Conservation (phyloP, 2,888 invertebrate species). For the Agrochola litura region DNA sequence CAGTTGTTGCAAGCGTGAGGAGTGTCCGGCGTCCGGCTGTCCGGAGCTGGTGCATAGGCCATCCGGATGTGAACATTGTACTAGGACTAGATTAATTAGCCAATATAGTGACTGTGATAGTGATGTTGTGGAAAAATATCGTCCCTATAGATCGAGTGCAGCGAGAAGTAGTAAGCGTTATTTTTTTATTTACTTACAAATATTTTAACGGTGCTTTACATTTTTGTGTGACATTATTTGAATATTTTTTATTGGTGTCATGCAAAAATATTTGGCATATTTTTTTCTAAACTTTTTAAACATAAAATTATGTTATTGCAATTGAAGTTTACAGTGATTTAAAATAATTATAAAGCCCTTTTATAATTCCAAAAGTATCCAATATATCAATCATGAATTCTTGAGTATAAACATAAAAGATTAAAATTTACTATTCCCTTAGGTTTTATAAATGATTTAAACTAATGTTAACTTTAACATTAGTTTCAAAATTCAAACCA, state of each 20-base stretch:
- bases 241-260: neutral
- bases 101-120: slow-evolving; percentile 89
- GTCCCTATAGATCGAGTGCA: slow-evolving; percentile 82
- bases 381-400: neutral
- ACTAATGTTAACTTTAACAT: neutral
- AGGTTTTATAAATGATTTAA: neutral
- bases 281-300: neutral
- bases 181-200: slow-evolving; percentile 63
- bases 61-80: slow-evolving; percentile 84
- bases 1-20: slow-evolving; percentile 70
- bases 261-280: slow-evolving; percentile 8
- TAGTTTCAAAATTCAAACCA: neutral
- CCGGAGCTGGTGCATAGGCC: slow-evolving; percentile 74
- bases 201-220: slow-evolving; percentile 7
- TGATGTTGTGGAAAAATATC: slow-evolving; percentile 82
- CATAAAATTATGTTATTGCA: neutral
- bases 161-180: slow-evolving; percentile 86
- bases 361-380: neutral
- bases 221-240: slow-evolving; percentile 19
- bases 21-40: slow-evolving; percentile 69
- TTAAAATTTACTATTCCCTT: neutral
- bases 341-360: neutral
- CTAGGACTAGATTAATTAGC: slow-evolving; percentile 85
- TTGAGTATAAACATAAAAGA: neutral
- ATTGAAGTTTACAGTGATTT: neutral